These are phyloP conservation scores for Monopterus albus DNA, from an alignment of 2,113 vertebrate genomes.

Conservation along the genomic window DNA sequence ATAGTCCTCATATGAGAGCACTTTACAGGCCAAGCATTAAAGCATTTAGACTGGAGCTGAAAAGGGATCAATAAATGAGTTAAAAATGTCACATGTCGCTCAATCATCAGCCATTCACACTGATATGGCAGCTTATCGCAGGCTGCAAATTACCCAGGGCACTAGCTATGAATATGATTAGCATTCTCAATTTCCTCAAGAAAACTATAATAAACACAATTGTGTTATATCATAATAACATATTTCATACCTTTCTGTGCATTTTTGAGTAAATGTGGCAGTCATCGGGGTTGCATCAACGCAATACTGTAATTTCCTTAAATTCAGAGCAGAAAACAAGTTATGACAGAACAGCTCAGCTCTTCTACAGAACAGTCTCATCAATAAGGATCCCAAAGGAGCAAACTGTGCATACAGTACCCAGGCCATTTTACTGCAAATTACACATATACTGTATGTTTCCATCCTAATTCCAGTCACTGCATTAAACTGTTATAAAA, in stretches of 20 bases:
- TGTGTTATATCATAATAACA: constrained; percentile 52
- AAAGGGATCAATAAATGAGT: constrained; percentile 78
- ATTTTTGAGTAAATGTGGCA: constrained; percentile 58
- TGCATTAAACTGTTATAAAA: constrained; percentile 46
- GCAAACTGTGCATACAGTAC: constrained; percentile 49
- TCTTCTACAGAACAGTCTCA: constrained; percentile 33
- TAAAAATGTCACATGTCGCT: constrained; percentile 77
- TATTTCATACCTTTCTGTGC: constrained; percentile 53
- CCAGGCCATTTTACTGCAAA: constrained; percentile 64
- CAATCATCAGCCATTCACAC: constrained; percentile 66
- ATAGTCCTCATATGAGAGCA: background rate
- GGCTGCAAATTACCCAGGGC: constrained; percentile 75
- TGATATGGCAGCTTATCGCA: constrained; percentile 67
- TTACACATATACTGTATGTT: constrained; percentile 58
- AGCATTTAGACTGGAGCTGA: constrained; percentile 68
- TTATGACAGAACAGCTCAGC: constrained; percentile 56
- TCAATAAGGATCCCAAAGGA: constrained; percentile 37
- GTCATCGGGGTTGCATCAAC: constrained; percentile 55
- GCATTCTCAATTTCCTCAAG: constrained; percentile 68
- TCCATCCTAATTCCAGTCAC: constrained; percentile 21
- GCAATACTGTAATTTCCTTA: constrained; percentile 51
- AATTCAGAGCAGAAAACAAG: constrained; percentile 48
- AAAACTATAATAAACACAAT: constrained; percentile 72
- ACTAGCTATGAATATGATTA: constrained; percentile 81
- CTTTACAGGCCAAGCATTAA: constrained; percentile 42